Base-by-base conservation (phyloP, 2,888 invertebrate genomes). In the Scrobipalpa atriplicella region DNA sequence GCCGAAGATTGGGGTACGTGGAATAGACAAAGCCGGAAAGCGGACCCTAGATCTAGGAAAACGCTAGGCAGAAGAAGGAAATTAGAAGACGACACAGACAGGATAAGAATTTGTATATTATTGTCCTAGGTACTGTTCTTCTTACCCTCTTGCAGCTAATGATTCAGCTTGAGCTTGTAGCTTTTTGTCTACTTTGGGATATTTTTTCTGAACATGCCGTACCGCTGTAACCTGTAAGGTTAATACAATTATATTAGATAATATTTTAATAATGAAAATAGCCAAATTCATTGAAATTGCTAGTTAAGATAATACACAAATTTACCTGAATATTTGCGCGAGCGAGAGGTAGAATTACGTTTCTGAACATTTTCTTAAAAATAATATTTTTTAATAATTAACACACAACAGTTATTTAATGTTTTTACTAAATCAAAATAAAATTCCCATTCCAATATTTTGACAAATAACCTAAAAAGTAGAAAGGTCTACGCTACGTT, bases 111-210 rank as follows among this genome's bases (percentile, higher is more conserved):
- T n/a, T n/a, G n/a, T 29, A 29, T 29, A 3, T 29, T 29, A 29
- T 5, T 29, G 29, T 29, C 5, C 29, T 5, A n/a, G n/a, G n/a
- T n/a, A 29, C 18, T 11, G 54, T 9, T 52, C 8, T 52, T 60
- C 85, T 84, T 92, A 96, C 96, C 96, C 96, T 94, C 95, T 95
- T 39, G 95, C 90, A 71, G 95, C 94, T 76, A 96, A 86, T 62
- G 95, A 95, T 83, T 95, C 93, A 62, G 94, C 94, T 68, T 94
- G 89, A 47, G 95, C 92, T 79, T 90, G 84, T 18, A 92, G 70
- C 71, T 87, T 92, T 75, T 91, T 92, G 67, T 89, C 89, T n/a
- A 78, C 75, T 82, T 92, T 92, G 11, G 92, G 89, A 62, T 77
- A 73, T 68, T 86, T 89, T 68, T 83, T 83, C 67, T 90, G 86